Evolutionary conservation across 1,140 invertebrate species (phyloP).

Genomic region (Onthophagus taurus): DNA sequence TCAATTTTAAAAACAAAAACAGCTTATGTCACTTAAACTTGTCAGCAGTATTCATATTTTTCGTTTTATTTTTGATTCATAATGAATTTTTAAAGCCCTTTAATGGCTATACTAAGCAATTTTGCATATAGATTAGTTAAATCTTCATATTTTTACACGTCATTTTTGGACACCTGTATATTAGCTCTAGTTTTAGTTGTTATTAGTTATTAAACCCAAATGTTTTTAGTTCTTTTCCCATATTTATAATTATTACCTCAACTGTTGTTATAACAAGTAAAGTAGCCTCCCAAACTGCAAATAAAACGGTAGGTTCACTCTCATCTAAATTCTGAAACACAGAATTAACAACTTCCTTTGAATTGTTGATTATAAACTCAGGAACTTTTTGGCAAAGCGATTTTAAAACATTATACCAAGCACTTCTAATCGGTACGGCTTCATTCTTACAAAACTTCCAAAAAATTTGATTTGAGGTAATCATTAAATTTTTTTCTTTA

Average conservation of each 20-base stretch:
- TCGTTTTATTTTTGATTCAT: no score
- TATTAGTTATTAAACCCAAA: no score
- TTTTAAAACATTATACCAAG: conserved; percentile 58
- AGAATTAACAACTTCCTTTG: conserved; percentile 46
- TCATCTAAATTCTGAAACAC: conserved; percentile 63
- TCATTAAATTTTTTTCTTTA: conserved; percentile 40
- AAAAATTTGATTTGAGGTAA: conserved; percentile 55
- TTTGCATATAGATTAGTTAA: no score
- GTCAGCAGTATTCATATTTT: no score
- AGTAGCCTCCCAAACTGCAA: conserved; percentile 60
- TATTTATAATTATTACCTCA: conserved; percentile 40
- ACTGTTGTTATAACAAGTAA: conserved; percentile 49
- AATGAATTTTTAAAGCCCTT: no score
- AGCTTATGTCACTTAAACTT: no score
- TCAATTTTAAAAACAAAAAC: no score
- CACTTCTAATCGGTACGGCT: conserved; percentile 44
- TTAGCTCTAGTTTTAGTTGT: no score
- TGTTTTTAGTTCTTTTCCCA: background rate
- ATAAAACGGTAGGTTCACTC: conserved; percentile 53
- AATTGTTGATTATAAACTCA: conserved; percentile 40
- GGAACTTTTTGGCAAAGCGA: conserved; percentile 48
- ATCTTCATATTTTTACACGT: no score
- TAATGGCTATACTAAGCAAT: no score
- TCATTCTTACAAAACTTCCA: conserved; percentile 61
- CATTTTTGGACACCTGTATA: no score